A percentile compares a stretch with the other conserved stretches of the same genome.
Evolutionary conservation across 2,113 vertebrate genomes (phyloP).

Genomic region (Apeltes quadracus): DNA sequence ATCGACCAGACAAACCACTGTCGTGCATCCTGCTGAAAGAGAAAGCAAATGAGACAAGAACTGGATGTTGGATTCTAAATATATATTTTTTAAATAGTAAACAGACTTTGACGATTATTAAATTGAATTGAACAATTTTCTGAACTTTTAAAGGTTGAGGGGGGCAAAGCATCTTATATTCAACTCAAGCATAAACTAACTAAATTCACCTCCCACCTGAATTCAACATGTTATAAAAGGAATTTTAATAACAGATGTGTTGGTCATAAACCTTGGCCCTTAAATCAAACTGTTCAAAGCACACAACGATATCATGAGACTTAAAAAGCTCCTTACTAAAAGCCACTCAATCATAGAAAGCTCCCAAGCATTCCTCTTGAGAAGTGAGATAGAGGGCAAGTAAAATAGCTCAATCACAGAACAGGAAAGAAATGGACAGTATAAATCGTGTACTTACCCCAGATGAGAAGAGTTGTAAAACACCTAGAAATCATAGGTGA

Average conservation of each 20-base stretch:
- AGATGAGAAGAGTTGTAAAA: conserved; percentile 62
- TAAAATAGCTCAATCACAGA: conserved; percentile 11
- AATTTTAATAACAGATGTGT: not conserved
- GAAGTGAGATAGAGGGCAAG: conserved; percentile 43
- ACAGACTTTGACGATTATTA: not conserved
- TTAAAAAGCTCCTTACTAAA: conserved; percentile 39
- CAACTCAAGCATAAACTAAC: not conserved
- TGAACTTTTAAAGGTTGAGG: not conserved
- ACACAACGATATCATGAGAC: conserved; percentile 39
- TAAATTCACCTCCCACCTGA: not conserved
- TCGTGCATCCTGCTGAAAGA: conserved; percentile 28
- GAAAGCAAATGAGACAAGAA: not conserved
- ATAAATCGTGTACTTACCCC: conserved; percentile 69
- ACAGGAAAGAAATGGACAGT: conserved; percentile 8
- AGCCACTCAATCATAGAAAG: conserved; percentile 24
- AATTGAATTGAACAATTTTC: not conserved
- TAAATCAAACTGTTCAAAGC: conserved; percentile 17
- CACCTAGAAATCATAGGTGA: conserved; percentile 30
- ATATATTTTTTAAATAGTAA: not conserved
- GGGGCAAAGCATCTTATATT: conserved; percentile 31
- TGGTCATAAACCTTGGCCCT: not conserved
- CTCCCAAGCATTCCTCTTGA: conserved; percentile 40
- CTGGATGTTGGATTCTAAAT: not conserved
- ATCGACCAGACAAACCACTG: conserved; percentile 51
- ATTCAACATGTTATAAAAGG: not conserved